Evolutionary conservation across 2,888 invertebrate species (phyloP), one percentile per base, ranked within the genome.

Genomic region (Lasioglossum malachurum): DNA sequence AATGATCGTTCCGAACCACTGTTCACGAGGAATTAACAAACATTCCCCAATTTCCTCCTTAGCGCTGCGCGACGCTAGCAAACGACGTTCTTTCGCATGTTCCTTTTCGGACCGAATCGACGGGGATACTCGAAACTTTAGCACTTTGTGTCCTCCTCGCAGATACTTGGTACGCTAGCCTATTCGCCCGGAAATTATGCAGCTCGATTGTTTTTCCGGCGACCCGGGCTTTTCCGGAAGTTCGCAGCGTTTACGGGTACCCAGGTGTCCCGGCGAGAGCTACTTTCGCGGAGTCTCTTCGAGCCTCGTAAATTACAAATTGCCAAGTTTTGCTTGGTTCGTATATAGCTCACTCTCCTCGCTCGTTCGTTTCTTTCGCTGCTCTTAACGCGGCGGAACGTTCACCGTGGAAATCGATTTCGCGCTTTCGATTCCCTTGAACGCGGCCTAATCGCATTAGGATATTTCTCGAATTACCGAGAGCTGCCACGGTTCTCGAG

Each of bases 261-360:
- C 92, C 92, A 92, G 92, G 90, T 92, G 92, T 85, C 78, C 78
- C 46, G 46, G 71, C 69, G 38, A 80, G 78, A 81, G 78, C 73
- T 80, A 78, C 83, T 90, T 75, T 75, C 82, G 67, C 64, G 72
- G 53, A 80, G 77, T 71, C 83, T 60, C 77, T 80, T 89, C 83
- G 88, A 89, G 87, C 88, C 83, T 78, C 81, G 86, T 88, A 90
- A 91, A 92, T 92, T 92, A 88, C 85, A 86, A 89, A 86, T 92
- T 89, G 74, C 91, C 83, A 89, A 92, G 90, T 92, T 92, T 89
- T 85, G 78, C 78, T 74, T 38, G 23, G 53, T n/a, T 10, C 76
- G 69, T 53, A 53, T 53, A n/a, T 31, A 49, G 69, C 73, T 73
- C 44, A 46, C 35, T 27, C 7, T 31, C 2, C 60, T 14, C 12